Conservation (phyloP, 2,797 vertebrate genomes). For the Jordanella pulchra region DNA sequence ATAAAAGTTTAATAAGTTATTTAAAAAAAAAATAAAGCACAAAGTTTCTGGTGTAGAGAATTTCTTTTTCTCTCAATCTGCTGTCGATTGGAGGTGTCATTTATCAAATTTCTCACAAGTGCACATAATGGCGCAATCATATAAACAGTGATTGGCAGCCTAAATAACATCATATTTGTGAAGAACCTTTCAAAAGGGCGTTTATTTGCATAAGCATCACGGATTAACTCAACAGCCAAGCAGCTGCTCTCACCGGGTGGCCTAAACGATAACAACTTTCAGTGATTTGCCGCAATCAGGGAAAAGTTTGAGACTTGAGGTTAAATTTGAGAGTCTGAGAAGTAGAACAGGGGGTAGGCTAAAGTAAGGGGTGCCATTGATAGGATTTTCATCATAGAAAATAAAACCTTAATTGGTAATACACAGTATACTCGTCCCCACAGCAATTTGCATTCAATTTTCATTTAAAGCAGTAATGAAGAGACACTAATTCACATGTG, state of each 20-base stretch:
- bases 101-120: conserved; percentile 60
- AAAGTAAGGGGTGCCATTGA: neutral
- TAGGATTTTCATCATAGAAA: neutral
- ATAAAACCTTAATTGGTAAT: neutral
- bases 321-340: conserved; percentile 47
- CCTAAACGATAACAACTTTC: conserved; percentile 65
- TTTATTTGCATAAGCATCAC: conserved; percentile 81
- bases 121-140: conserved; percentile 63
- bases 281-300: conserved; percentile 82
- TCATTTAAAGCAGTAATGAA: neutral
- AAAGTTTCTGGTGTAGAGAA: conserved; percentile 38
- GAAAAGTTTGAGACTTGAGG: conserved; percentile 68
- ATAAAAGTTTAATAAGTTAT: conserved; percentile 17
- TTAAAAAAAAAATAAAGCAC: no score
- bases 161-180: conserved; percentile 76
- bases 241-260: conserved; percentile 80
- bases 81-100: conserved; percentile 51
- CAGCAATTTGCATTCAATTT: neutral
- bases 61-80: conserved; percentile 27
- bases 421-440: neutral
- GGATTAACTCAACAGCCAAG: conserved; percentile 71
- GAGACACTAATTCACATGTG: neutral
- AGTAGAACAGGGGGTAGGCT: conserved; percentile 11
- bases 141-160: conserved; percentile 82
- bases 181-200: conserved; percentile 79